phyloP scores from a whole-genome alignment of 1,140 invertebrate genomes.

The Zaprionus davidi region DNA sequence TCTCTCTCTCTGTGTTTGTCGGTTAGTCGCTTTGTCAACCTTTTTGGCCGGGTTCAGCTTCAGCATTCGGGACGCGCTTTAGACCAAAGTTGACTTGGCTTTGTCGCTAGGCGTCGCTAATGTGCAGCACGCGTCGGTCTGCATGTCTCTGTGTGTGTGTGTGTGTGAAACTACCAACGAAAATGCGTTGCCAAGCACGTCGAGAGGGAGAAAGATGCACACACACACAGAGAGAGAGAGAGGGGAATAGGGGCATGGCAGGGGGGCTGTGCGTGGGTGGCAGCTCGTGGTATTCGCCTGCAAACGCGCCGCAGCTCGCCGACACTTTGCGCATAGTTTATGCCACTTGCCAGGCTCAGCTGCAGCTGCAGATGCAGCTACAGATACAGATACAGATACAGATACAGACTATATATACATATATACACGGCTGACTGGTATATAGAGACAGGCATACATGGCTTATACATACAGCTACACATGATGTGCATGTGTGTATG shows the following conservation, averaged over 20 bases:
- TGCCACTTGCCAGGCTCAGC: conserved; percentile 38
- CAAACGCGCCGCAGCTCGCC: conserved; percentile 30
- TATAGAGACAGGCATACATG: conserved; percentile 8
- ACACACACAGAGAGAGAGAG: neutral
- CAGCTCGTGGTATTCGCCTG: conserved; percentile 15
- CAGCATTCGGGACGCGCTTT: conserved; percentile 35
- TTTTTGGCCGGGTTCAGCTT: conserved; percentile 24
- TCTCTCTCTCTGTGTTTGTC: neutral
- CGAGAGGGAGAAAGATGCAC: neutral
- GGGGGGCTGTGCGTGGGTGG: neutral
- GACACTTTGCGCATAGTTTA: conserved; percentile 68
- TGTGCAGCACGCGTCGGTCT: conserved; percentile 15
- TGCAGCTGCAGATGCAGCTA: conserved; percentile 38
- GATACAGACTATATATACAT: conserved; percentile 3
- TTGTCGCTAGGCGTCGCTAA: conserved; percentile 36
- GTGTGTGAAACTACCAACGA: conserved; percentile 29
- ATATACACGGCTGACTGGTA: neutral
- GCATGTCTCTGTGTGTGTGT: conserved; percentile 1
- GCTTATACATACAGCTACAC: conserved; percentile 7
- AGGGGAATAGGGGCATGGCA: neutral
- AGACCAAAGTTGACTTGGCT: conserved; percentile 43
- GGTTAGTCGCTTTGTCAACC: conserved; percentile 37
- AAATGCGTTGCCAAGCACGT: conserved; percentile 32
- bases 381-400: conserved; percentile 17
- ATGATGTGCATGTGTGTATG: neutral